phyloP scores from a whole-genome alignment of 2,113 vertebrate genomes.

The Oxygymnocypris stewartii region DNA sequence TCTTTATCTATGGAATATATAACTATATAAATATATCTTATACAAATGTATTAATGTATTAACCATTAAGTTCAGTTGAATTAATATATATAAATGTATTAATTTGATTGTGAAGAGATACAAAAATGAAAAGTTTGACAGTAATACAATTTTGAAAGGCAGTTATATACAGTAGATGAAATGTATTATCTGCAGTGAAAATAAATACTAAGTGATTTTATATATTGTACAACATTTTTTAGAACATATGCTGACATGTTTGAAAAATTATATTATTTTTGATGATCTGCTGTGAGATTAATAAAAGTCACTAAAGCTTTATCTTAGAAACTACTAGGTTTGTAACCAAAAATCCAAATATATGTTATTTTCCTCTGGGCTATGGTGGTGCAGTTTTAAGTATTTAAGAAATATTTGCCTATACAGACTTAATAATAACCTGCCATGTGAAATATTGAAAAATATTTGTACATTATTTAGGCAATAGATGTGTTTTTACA shows the following conservation, averaged over 20 bases:
- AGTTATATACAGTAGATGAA: neutral
- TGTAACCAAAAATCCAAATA: neutral
- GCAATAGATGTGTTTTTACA: neutral
- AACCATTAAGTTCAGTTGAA: neutral
- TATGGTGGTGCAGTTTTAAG: neutral
- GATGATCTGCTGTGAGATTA: no score
- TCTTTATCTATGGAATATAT: neutral
- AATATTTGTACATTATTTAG: neutral
- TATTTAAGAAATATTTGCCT: neutral
- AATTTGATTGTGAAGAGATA: neutral
- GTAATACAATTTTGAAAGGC: neutral
- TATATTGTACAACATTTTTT: neutral
- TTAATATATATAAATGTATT: neutral
- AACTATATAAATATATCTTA: neutral
- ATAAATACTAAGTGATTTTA: neutral
- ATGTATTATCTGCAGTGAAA: neutral
- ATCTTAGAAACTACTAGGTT: no score
- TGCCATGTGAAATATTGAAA: neutral
- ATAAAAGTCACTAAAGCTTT: no score
- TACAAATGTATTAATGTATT: neutral
- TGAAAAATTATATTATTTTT: no score
- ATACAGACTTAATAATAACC: neutral
- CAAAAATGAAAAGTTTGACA: neutral
- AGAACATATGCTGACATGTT: neutral
- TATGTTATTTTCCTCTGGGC: no score